phyloP scores from a whole-genome alignment of 2,113 vertebrate species.

The Tiliqua scincoides region DNA sequence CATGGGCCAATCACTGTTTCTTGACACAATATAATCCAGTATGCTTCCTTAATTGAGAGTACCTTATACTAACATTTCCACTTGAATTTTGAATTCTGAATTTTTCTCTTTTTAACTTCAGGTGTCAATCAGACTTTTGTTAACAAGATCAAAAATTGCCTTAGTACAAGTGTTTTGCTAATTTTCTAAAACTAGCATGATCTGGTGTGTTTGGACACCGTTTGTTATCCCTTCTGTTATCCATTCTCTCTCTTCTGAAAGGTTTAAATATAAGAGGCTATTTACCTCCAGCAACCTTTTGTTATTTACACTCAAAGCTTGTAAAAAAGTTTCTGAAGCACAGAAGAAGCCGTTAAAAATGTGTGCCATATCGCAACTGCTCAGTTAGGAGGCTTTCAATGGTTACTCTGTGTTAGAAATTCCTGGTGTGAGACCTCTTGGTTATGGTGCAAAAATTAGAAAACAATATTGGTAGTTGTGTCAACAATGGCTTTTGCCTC shows the following conservation, averaged over 20 bases:
- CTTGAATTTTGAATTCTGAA: not conserved
- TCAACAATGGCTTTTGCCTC: not conserved
- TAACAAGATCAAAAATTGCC: not conserved
- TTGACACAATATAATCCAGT: no score
- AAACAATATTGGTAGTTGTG: not conserved
- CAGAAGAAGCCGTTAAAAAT: not conserved
- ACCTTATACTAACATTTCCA: not conserved
- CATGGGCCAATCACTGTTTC: no score
- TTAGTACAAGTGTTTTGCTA: not conserved
- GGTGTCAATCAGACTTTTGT: not conserved
- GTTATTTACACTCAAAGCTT: not conserved
- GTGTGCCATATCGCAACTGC: not conserved
- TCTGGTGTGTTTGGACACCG: not conserved
- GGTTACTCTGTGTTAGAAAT: not conserved
- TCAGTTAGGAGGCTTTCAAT: not conserved
- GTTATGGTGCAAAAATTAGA: not conserved
- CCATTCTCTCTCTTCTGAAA: not conserved
- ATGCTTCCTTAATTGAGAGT: not conserved
- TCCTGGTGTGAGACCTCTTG: not conserved
- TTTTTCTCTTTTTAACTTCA: not conserved
- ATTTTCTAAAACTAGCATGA: not conserved
- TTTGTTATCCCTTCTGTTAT: not conserved
- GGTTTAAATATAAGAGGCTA: not conserved
- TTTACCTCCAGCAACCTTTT: not conserved
- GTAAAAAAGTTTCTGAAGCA: not conserved